Percentiles rank a stretch among this genome's conserved stretches.
Conservation (phyloP, 37 sponge, comb jelly and placozoan genomes). For the Axinella damicornis region DNA sequence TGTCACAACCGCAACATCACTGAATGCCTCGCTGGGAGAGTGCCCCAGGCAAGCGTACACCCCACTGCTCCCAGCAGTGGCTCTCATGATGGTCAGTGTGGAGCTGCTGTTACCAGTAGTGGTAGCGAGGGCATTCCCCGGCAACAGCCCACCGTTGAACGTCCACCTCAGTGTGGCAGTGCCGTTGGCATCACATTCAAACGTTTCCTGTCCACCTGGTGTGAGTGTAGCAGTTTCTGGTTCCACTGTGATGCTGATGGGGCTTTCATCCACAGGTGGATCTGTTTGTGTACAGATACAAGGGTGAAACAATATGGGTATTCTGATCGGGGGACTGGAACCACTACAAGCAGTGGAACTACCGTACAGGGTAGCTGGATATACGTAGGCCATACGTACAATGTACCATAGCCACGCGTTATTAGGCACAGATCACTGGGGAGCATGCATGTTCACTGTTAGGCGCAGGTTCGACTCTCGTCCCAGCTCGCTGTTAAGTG, state of each 20-base stretch:
- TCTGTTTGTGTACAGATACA: not conserved
- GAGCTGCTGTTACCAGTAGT: not conserved
- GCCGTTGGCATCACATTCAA: conserved; percentile 6
- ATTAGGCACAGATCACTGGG: too few species aligned
- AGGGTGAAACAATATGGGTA: too few species aligned
- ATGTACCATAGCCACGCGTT: too few species aligned
- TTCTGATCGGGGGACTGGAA: too few species aligned
- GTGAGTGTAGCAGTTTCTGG: not conserved
- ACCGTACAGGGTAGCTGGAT: too few species aligned
- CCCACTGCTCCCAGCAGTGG: conserved; percentile 17
- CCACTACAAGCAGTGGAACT: too few species aligned
- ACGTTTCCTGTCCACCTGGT: not conserved
- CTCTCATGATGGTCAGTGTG: conserved; percentile 12
- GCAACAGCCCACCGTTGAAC: conserved; percentile 37
- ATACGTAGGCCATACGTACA: too few species aligned
- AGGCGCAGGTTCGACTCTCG: too few species aligned
- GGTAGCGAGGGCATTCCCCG: conserved; percentile 11
- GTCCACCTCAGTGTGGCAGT: conserved; percentile 58
- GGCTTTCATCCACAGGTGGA: conserved; percentile 4
- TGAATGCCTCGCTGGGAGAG: conserved; percentile 14
- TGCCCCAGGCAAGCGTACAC: conserved; percentile 49
- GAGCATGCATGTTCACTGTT: too few species aligned
- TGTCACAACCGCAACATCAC: not conserved
- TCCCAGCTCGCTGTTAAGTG: too few species aligned
- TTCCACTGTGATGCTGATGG: not conserved